Conservation (phyloP, 2,113 vertebrate species). For the Cairina moschata region DNA sequence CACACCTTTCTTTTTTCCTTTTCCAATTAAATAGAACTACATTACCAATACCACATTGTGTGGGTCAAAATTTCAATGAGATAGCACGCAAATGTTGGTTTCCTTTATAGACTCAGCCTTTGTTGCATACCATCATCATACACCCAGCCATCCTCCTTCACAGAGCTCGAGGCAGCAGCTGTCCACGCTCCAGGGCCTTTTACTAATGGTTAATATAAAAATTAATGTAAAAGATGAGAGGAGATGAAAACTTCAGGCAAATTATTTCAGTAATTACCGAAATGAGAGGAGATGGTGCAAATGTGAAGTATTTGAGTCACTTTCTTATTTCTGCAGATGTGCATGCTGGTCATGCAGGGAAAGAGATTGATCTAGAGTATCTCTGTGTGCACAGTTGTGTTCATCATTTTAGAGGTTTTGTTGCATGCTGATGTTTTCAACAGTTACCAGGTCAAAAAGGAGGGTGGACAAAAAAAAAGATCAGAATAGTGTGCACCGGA, state of each 20-base stretch:
- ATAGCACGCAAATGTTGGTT: neutral
- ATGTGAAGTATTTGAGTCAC: neutral
- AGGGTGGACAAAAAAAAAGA: neutral
- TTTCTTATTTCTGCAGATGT: neutral
- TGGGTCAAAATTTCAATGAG: neutral
- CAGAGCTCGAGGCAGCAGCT: neutral
- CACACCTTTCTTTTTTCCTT: neutral
- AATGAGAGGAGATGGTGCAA: neutral
- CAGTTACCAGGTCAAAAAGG: neutral
- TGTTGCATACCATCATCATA: neutral
- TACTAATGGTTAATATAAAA: neutral
- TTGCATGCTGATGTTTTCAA: neutral
- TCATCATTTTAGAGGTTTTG: neutral
- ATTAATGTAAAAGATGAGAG: neutral
- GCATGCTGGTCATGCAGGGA: neutral
- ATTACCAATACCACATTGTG: neutral
- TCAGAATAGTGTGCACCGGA: neutral
- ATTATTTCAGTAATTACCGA: neutral
- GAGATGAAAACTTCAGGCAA: neutral
- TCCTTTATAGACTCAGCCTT: neutral
- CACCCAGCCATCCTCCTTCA: neutral
- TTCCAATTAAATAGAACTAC: neutral
- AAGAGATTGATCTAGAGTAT: neutral
- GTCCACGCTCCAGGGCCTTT: neutral
- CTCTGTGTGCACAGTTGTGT: neutral